Evolutionary conservation across 92 coral and sea anemone species (phyloP).

Genomic region (Desmophyllum pertusum): DNA sequence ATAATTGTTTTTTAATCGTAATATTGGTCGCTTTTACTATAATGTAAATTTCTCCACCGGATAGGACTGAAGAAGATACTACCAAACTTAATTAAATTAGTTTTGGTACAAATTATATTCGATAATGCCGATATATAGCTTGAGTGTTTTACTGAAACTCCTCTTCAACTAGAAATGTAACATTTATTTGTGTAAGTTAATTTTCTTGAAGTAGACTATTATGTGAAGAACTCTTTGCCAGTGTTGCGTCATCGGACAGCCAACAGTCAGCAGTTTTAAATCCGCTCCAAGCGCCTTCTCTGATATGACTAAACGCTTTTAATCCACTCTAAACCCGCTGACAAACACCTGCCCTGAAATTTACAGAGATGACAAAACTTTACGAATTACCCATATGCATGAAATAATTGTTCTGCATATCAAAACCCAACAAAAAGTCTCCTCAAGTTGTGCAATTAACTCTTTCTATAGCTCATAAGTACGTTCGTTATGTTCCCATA

Average conservation of each 20-base stretch:
- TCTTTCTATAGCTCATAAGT: too few species aligned
- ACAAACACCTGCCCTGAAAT: neutral
- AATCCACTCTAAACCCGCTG: neutral
- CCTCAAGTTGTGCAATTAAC: too few species aligned
- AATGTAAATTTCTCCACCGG: neutral
- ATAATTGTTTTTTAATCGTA: too few species aligned
- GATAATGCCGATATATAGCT: neutral
- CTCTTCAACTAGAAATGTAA: too few species aligned
- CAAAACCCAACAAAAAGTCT: too few species aligned
- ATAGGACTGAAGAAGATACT: neutral
- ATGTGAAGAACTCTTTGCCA: neutral
- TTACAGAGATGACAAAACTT: neutral
- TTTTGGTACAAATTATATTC: neutral
- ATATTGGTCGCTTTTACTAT: neutral
- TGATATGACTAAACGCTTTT: neutral
- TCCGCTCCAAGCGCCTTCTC: neutral
- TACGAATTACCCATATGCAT: neutral
- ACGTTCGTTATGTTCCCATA: too few species aligned
- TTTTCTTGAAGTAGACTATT: too few species aligned
- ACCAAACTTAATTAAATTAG: too few species aligned
- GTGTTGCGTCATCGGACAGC: neutral
- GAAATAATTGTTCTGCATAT: too few species aligned
- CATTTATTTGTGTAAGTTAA: too few species aligned
- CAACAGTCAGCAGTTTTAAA: neutral
- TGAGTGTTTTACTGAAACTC: neutral